Conservation (phyloP, 2,888 invertebrate genomes). For the Drosophila quasianomalipes region DNA sequence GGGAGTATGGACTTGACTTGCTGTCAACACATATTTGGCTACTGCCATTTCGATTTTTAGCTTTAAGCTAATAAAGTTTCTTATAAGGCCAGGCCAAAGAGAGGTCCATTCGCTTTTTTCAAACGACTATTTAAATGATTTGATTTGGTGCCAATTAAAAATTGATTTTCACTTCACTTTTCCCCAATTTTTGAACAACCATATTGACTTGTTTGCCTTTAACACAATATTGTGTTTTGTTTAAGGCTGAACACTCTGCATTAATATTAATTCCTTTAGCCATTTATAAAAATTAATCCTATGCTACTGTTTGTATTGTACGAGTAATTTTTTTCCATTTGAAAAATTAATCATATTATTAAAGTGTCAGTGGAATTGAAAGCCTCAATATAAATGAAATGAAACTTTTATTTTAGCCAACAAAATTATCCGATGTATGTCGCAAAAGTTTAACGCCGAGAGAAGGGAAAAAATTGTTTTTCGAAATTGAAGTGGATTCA, state of each 20-base stretch:
- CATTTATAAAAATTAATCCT: constrained; percentile 23
- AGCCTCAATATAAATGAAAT: constrained; percentile 9
- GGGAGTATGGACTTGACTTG: constrained; percentile 1
- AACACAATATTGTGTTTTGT: not conserved
- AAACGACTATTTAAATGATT: not conserved
- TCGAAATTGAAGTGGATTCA: constrained; percentile 39
- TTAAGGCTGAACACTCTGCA: not conserved
- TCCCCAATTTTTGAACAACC: not conserved
- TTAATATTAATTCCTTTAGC: not conserved
- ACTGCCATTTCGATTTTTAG: constrained; percentile 8
- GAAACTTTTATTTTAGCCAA: constrained; percentile 41
- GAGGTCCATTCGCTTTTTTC: not conserved
- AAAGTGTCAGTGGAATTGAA: constrained; percentile 40
- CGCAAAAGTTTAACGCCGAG: constrained; percentile 9
- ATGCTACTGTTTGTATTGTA: not conserved
- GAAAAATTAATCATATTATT: constrained; percentile 37
- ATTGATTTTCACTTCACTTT: not conserved
- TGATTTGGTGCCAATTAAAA: not conserved
- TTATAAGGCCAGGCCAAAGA: not conserved
- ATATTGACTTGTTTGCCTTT: not conserved
- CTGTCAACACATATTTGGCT: constrained; percentile 22
- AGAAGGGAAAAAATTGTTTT: constrained; percentile 51
- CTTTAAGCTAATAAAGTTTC: not conserved
- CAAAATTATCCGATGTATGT: constrained; percentile 36
- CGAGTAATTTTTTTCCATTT: not conserved